phyloP scores from a whole-genome alignment of 2,113 vertebrate species.

The Pyxicephalus adspersus region DNA sequence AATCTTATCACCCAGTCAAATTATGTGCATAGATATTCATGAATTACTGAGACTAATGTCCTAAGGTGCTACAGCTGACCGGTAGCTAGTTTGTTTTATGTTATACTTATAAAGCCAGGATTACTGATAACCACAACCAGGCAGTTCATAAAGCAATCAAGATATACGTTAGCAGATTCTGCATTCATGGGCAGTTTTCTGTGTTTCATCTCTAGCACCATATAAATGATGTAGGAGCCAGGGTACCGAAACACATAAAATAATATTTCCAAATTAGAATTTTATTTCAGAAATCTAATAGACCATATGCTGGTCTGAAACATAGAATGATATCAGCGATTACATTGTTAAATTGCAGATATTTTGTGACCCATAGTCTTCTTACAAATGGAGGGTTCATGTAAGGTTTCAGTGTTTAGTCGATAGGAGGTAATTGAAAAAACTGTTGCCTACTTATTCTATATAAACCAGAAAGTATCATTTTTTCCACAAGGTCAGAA shows the following conservation, averaged over 20 bases:
- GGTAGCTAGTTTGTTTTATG: constrained; percentile 29
- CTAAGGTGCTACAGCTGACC: constrained; percentile 13
- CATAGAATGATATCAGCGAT: constrained; percentile 24
- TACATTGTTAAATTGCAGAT: constrained; percentile 28
- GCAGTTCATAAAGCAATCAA: constrained; percentile 25
- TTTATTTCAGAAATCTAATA: constrained; percentile 33
- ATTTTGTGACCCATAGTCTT: background rate
- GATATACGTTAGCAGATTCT: constrained; percentile 1
- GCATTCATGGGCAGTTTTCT: constrained; percentile 6
- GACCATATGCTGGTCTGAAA: constrained; percentile 14
- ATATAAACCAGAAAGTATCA: background rate
- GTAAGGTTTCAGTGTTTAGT: constrained; percentile 47
- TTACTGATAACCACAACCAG: background rate
- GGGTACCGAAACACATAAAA: constrained; percentile 15
- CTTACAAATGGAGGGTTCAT: constrained; percentile 13
- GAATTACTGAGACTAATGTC: constrained; percentile 22
- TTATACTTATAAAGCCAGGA: constrained; percentile 9
- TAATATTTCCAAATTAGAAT: constrained; percentile 30
- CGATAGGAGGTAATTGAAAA: constrained; percentile 33
- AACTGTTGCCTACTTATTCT: constrained; percentile 1
- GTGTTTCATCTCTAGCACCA: constrained; percentile 13
- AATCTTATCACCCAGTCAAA: constrained; percentile 39
- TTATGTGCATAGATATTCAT: constrained; percentile 47
- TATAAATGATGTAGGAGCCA: constrained; percentile 21
- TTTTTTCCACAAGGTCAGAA: background rate